Conservation (phyloP, 2,797 vertebrate genomes). For the Protosalanx chinensis region DNA sequence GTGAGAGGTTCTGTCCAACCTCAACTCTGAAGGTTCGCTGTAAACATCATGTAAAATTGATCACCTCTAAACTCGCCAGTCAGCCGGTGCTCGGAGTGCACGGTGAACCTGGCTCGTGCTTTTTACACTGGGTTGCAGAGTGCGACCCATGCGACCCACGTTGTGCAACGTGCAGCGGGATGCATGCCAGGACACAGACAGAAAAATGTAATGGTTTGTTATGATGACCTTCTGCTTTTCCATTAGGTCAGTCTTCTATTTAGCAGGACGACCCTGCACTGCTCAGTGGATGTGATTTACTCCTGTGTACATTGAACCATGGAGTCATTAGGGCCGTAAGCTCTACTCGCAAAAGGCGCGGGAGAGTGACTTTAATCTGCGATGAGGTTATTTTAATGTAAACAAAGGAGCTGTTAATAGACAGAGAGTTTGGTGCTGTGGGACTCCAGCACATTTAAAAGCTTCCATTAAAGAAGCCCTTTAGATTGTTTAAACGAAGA, state of each 20-base stretch:
- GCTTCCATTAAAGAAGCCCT: constrained; percentile 65
- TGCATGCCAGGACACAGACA: constrained; percentile 76
- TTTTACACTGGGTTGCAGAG: constrained; percentile 70
- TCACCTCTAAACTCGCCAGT: constrained; percentile 45
- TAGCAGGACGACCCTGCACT: constrained; percentile 70
- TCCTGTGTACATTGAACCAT: constrained; percentile 82
- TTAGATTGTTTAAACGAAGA: constrained; percentile 60
- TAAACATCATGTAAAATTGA: constrained; percentile 84
- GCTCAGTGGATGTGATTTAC: constrained; percentile 80
- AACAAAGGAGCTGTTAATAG: constrained; percentile 76
- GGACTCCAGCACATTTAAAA: constrained; percentile 64
- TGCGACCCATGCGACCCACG: constrained; percentile 54
- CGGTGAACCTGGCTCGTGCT: not conserved
- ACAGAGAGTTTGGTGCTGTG: constrained; percentile 55
- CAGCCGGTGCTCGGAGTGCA: not conserved
- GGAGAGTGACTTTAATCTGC: constrained; percentile 82
- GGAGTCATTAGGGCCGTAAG: constrained; percentile 65
- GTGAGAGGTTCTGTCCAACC: constrained; percentile 79
- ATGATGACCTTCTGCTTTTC: constrained; percentile 93
- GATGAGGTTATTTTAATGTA: constrained; percentile 63
- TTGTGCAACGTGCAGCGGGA: constrained; percentile 62
- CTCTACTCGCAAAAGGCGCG: constrained; percentile 76
- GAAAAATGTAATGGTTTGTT: constrained; percentile 92
- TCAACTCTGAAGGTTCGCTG: constrained; percentile 76
- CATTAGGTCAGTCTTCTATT: constrained; percentile 82